Evolutionary conservation across 2,888 invertebrate species (phyloP), one percentile per base, ranked within the genome.

Genomic region (Thymelicus lineola): DNA sequence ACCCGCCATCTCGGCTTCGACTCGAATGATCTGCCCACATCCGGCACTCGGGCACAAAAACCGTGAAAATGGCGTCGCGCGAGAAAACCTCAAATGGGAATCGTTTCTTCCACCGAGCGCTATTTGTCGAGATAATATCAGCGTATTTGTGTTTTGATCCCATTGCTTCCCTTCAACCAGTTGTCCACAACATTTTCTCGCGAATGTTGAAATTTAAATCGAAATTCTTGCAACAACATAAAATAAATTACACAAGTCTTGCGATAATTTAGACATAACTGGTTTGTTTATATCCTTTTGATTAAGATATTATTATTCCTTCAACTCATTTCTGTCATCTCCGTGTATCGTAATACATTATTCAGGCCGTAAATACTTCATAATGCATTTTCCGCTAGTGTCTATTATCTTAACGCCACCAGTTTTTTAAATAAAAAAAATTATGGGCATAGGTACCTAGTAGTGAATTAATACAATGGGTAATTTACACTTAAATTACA

Each of bases 31-130:
- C 76, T 80, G 74, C 87, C 68, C 89, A 82, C 91, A 92, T 92
- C 92, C 92, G 90, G 88, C 84, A 89, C 86, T 71, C 75, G 87
- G 82, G 84, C 82, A 85, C 81, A 87, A 90, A 90, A 91, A 91
- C 81, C 77, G 74, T 77, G 75, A 77, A 81, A 78, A 79, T 78
- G 77, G 82, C 74, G 76, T 63, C 78, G 78, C 80, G 81, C 83
- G 81, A 81, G 83, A 84, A 83, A 87, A 91, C 90, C 90, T 88
- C 91, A 90, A 93, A 91, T 87, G 83, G 79, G 80, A 79, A 78
- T 82, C 81, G 85, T 86, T 89, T 86, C 86, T 81, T 82, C 83
- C 80, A 82, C 83, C 75, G 78, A 69, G 58, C 42, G 63, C 63
- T 69, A 69, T 77, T 77, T 84, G 83, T 82, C 79, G 79, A 75